Base-by-base conservation (phyloP, 1,140 invertebrate species). In the Dryas iulia region DNA sequence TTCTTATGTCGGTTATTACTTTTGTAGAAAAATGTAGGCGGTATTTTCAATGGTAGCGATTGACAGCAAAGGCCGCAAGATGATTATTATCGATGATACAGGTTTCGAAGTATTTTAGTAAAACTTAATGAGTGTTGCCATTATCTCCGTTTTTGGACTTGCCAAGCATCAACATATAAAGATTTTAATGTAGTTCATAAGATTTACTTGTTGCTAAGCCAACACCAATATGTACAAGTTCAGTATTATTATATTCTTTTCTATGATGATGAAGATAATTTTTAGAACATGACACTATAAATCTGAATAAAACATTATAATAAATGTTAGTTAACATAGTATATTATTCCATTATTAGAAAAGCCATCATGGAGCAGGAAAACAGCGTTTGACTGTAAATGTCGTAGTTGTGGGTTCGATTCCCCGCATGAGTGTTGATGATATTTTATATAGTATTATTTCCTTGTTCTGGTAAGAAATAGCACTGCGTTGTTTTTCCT, bases 91-190 rank as follows among this genome's bases (percentile, higher is more conserved):
- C 69, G 74, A 83, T 82, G 78, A 72, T 76, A 73, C 69, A 71
- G 66, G 74, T 69, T 47, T 66, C 59, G 31, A 57, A 78, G 59
- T 73, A 74, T 81, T 78, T 81, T 76, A 77, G 76, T 73, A 69
- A 76, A 59, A 70, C 73, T 82, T 82, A 84, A 84, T 81, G 76
- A 73, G 65, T 52, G 52, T 71, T 74, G 72, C 69, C 76, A 80
- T 84, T 84, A 87, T 68, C 61, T 57, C 81, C 77, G 62, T 80
- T 76, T 83, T 77, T 77, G 81, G 82, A 28, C 24, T 67, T 74
- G 69, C 12, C 56, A 5, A 14, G 7, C 14, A 58, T 11, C 30
- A 18, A 28, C 25, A 30, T 18, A 2, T 47, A 18, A 47, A 47
- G 18, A 47, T 47, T 47, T 47, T 47, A 21, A 47, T 18, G 21